These are phyloP conservation scores for Nothocercus julius DNA, from an alignment of 2,113 vertebrate species.

Conservation along the genomic window DNA sequence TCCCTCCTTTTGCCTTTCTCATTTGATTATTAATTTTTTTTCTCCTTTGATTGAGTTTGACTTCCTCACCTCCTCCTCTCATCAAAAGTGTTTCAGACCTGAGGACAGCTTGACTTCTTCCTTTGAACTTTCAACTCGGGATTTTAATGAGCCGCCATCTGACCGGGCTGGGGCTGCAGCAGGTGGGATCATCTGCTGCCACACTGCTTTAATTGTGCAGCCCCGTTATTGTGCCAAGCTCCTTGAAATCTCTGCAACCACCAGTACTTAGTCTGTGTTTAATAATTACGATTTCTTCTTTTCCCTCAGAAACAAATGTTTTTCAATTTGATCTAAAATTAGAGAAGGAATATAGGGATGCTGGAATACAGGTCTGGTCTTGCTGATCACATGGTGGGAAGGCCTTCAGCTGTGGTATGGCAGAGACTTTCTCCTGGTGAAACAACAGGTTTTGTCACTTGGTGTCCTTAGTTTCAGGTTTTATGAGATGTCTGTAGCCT, in stretches of 20 bases:
- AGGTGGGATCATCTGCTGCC: slow-evolving; percentile 32
- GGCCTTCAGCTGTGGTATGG: neutral
- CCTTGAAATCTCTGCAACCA: slow-evolving; percentile 4
- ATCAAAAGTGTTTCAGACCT: slow-evolving; percentile 33
- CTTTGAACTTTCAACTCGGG: slow-evolving; percentile 47
- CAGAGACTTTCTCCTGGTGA: neutral
- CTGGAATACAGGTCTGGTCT: neutral
- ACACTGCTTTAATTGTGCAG: slow-evolving; percentile 4
- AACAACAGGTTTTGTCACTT: neutral
- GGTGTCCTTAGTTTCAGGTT: neutral
- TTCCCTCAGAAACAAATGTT: neutral
- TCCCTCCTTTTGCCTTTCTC: neutral
- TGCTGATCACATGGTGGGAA: neutral
- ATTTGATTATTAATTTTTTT: slow-evolving; percentile 38
- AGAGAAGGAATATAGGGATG: neutral
- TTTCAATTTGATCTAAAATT: neutral
- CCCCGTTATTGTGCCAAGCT: neutral
- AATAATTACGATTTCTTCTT: neutral
- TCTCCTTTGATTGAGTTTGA: slow-evolving; percentile 10
- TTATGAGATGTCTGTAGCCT: neutral
- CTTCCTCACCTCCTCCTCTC: neutral
- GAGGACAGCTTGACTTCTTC: slow-evolving; percentile 49
- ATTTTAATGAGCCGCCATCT: slow-evolving; percentile 56
- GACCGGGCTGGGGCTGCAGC: slow-evolving; percentile 8
- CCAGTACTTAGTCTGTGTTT: neutral